Conservation (phyloP, 2,888 invertebrate genomes). For the Sinopyrophorus schimmeli region DNA sequence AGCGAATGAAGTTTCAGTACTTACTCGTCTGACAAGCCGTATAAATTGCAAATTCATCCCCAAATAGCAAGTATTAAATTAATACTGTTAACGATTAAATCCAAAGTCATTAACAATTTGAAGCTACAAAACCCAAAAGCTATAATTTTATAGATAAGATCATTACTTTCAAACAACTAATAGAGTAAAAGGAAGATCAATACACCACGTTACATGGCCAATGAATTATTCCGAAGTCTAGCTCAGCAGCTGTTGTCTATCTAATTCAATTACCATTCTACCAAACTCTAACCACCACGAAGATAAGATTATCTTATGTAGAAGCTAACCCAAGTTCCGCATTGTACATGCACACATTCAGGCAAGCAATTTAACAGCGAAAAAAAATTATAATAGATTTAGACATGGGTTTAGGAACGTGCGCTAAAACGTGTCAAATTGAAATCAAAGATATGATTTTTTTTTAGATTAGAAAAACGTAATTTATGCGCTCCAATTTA, state of each 20-base stretch:
- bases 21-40: too few species aligned
- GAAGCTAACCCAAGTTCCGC: constrained; percentile 18
- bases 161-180: constrained; percentile 17
- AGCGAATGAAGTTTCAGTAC: too few species aligned
- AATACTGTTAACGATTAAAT: too few species aligned
- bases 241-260: constrained; percentile 26
- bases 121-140: constrained; percentile 7
- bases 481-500: too few species aligned
- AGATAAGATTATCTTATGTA: constrained; percentile 28
- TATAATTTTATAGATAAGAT: constrained; percentile 17
- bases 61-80: too few species aligned
- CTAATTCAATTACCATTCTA: constrained; percentile 29
- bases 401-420: too few species aligned
- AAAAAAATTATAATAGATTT: too few species aligned
- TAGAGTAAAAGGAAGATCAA: constrained; percentile 14
- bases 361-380: too few species aligned
- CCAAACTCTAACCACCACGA: constrained; percentile 24
- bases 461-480: too few species aligned
- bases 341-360: constrained; percentile 14
- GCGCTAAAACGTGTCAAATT: too few species aligned
- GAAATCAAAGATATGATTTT: too few species aligned
- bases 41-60: too few species aligned
- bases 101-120: constrained; percentile 3
- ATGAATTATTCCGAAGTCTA: constrained; percentile 25
- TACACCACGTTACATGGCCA: constrained; percentile 21